Evolutionary conservation across 2,113 vertebrate species (phyloP), one percentile per base, ranked within the genome.

Genomic region (Zosterops hypoxanthus): DNA sequence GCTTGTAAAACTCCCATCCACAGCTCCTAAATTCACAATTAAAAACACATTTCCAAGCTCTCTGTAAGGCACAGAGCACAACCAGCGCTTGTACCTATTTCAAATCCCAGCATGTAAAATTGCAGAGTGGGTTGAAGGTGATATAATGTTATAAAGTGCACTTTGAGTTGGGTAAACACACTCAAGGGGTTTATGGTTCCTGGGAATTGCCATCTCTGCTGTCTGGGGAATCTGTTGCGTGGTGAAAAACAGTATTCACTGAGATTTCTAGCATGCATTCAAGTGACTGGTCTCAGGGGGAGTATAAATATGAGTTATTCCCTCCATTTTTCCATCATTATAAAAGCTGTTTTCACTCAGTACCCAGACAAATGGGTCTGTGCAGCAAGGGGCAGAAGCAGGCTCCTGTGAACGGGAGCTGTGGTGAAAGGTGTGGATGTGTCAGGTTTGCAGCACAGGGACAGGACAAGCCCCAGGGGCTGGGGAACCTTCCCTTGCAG

Each of bases 401-500:
- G 17, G 8, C 52, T 71, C 9, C 39, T 33, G 23, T 22, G 53
- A 64, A 3, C 21, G 59, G 39, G 16, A 93, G 0, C 46, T 23
- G 6, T 5, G 0, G 1, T 25, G 9, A 49, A 64, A 71, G 26
- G 14, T 19, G 8, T 0, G 44, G 70, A 28, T 1, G 4, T 12
- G 57, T 8, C 15, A 12, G 19, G 21, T 53, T n/a, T 17, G 12
- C 11, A 72, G 64, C 42, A 33, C 13, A 1, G 3, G 16, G 36
- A 5, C 56, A 73, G 60, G 19, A 24, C 31, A 13, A 60, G 44
- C 57, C 33, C 19, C 16, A n/a, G 72, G 52, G 86, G 24, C 24
- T 49, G 76, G 11, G 53, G 17, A 71, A 68, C 44, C 3, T 5
- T 9, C 36, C 65, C 26, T 36, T 21, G 49, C 64, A 61, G 53